These are phyloP conservation scores for Nephila pilipes DNA, from an alignment of 1,140 invertebrate species.

Conservation along the genomic window DNA sequence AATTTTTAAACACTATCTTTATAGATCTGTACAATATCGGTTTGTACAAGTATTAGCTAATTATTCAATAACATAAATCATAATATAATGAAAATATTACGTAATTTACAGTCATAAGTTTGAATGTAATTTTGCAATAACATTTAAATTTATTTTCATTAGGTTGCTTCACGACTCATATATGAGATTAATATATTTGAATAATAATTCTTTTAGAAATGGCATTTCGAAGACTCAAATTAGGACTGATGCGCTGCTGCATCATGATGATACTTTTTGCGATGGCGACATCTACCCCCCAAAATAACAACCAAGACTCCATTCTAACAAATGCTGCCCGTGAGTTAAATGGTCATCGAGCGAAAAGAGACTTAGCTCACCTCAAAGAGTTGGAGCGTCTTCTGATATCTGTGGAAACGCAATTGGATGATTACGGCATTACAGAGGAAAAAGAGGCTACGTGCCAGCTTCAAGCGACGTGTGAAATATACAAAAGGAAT, in stretches of 20 bases:
- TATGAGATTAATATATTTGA: too few relatives aligned
- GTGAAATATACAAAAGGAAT: constrained; percentile 62
- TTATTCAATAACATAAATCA: too few relatives aligned
- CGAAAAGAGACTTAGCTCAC: constrained; percentile 50
- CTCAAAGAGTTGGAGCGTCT: constrained; percentile 53
- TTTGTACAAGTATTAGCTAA: too few relatives aligned
- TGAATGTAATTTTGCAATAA: too few relatives aligned
- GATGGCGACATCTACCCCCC: constrained; percentile 56
- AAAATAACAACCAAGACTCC: not conserved
- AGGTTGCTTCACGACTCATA: too few relatives aligned
- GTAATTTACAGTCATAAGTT: too few relatives aligned
- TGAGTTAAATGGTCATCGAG: not conserved
- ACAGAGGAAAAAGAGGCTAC: constrained; percentile 64
- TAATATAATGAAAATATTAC: too few relatives aligned
- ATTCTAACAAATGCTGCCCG: not conserved
- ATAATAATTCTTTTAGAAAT: not conserved
- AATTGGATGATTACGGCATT: constrained; percentile 55
- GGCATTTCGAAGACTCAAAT: not conserved
- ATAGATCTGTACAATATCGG: too few relatives aligned
- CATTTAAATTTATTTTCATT: too few relatives aligned
- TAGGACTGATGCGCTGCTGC: not conserved
- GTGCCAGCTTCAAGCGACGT: constrained; percentile 69
- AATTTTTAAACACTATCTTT: too few relatives aligned
- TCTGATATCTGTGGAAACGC: constrained; percentile 40
- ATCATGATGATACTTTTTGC: not conserved